Evolutionary conservation across 1,140 invertebrate genomes (phyloP), one percentile per base, ranked within the genome.

Genomic region (Thaumetopoea pityocampa): DNA sequence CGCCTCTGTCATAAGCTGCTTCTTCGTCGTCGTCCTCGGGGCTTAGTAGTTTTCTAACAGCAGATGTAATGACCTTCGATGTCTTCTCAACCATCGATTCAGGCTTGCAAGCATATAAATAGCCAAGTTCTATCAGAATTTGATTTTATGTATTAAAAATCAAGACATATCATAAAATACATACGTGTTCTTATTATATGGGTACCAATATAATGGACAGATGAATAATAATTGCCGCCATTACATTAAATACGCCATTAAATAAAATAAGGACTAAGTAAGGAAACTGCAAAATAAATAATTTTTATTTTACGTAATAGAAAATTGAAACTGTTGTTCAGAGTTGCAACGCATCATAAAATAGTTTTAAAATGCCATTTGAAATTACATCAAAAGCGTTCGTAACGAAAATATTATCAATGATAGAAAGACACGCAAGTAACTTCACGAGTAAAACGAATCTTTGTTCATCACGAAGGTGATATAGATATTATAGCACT

Each of bases 1-100:
- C 88, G 18, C 77, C 87, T 59, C 88, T 85, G 58, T 87, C 87
- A 51, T 87, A 88, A 3, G 67, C 72, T 1, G 74, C 67, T 16
- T 83, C 79, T 23, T 77, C 76, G 10, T 85, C 71, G 18, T 85
- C 77, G 23, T 79, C 64, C 12, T 80, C 67, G 1, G 84, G 76
- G 1, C 72, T 58, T 33, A 83, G 73, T 42, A 87, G 52, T 44
- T 78, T 79, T 66, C 71, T 86, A 14, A 84, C 67, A 4, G 78
- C 71, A 3, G 69, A 74, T 6, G 71, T 67, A 7, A 88, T 65
- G 58, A 85, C 86, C 45, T 83, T 81, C 7, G 82, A 57, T 16
- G 83, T 85, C 57, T 84, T 87, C 57, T 84, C 77, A 55, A 83
- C 56, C 35, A 87, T 67, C 10, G 71, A 78, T 41, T 88, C 87